These are phyloP conservation scores for Cheilosia urbana DNA, from an alignment of 2,888 invertebrate genomes.

Conservation along the genomic window DNA sequence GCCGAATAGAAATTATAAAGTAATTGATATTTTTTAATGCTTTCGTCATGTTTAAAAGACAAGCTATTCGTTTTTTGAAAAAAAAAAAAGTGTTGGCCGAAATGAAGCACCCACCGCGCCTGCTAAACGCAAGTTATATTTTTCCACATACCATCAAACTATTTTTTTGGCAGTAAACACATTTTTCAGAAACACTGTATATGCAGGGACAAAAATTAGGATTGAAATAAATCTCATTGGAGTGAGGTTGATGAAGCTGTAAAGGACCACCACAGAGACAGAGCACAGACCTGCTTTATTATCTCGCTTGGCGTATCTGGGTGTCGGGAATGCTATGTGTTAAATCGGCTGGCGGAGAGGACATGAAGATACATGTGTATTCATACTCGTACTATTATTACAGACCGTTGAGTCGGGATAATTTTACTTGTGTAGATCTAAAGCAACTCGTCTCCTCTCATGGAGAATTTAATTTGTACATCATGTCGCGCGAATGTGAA, in stretches of 20 bases:
- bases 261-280: constrained; percentile 20
- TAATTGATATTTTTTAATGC: too few relatives aligned
- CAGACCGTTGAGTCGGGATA: constrained; percentile 64
- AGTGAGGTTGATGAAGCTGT: constrained; percentile 39
- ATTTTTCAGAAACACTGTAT: constrained; percentile 42
- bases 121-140: too few relatives aligned
- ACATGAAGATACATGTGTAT: constrained; percentile 51
- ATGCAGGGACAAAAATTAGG: constrained; percentile 39
- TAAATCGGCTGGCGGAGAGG: constrained; percentile 19
- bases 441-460: constrained; percentile 67
- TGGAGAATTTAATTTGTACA: constrained; percentile 68
- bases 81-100: too few relatives aligned
- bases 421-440: constrained; percentile 60
- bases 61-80: too few relatives aligned
- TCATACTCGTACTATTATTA: constrained; percentile 49
- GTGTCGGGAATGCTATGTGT: constrained; percentile 45
- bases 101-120: too few relatives aligned
- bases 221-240: constrained; percentile 57
- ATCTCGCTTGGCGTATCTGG: constrained; percentile 23
- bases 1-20: too few relatives aligned
- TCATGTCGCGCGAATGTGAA: constrained; percentile 51
- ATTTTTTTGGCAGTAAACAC: not conserved
- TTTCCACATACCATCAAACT: not conserved
- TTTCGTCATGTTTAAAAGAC: too few relatives aligned
- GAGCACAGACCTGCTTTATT: constrained; percentile 43